Evolutionary conservation across 2,797 vertebrate species (phyloP), one percentile per base, ranked within the genome.

Genomic region (Amphiprion clarkii): DNA sequence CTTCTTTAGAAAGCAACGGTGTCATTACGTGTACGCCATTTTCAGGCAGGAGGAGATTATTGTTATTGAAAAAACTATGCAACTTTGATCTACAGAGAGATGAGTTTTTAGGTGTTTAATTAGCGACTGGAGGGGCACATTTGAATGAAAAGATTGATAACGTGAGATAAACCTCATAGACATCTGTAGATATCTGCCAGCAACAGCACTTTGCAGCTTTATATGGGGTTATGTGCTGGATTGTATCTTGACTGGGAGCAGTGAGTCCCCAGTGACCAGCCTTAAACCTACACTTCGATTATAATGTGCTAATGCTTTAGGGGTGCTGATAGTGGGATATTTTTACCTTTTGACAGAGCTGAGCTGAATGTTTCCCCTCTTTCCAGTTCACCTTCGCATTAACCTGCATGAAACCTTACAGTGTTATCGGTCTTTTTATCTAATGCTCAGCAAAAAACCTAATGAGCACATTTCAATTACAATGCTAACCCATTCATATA

Each of bases 311-410:
- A 25, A 70, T 57, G 19, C 17, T n/a, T 57, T 42, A 42, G 2
- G 33, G 5, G 7, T 36, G 9, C 11, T 39, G 9, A 44, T 31
- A 44, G 31, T 7, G 3, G 5, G 1, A 7, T 36, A 16, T 42
- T 36, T 19, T 40, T 12, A 42, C 6, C 25, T 49, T 74, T 68
- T 36, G n/a, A 65, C 12, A 73, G 7, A 66, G 23, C 46, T 73
- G 78, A 62, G 53, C 46, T 29, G 52, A 83, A 21, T 36, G 7
- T 5, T 21, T 19, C 10, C 33, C 54, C 13, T 44, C 16, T 60
- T 25, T 52, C 33, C 17, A 17, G 17, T 46, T 16, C 13, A 46
- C 16, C 2, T 46, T 17, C 9, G 5, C 23, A 4, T 27, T 29
- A 51, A 67, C 0, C 0, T 31, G 14, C 31, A 40, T 36, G 33